phyloP scores from a whole-genome alignment of 2,797 vertebrate genomes.

The Capromys pilorides region DNA sequence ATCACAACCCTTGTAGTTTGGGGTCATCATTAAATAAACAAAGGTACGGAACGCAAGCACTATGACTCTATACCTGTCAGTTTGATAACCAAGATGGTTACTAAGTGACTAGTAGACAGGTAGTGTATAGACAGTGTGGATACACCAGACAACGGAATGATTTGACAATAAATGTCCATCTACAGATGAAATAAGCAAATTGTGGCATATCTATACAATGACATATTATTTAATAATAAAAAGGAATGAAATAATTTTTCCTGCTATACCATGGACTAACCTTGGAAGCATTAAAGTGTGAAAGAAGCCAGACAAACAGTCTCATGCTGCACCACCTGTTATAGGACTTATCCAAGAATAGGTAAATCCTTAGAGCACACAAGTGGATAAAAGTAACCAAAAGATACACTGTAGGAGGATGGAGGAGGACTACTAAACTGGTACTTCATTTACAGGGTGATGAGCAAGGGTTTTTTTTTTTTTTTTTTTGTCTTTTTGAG shows the following conservation, averaged over 20 bases:
- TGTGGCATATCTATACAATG: neutral
- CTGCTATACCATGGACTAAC: neutral
- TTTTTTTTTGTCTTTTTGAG: too few relatives aligned
- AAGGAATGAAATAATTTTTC: neutral
- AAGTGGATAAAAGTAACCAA: neutral
- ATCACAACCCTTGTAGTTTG: neutral
- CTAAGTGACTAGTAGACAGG: neutral
- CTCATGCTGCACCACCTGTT: neutral
- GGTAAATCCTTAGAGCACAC: neutral
- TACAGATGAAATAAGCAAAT: neutral
- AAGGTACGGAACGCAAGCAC: neutral
- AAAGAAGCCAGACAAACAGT: neutral
- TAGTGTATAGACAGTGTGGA: neutral
- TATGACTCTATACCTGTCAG: neutral
- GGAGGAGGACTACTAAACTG: neutral
- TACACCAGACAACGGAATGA: neutral
- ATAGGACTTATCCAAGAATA: neutral
- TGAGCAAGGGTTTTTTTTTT: neutral
- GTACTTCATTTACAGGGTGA: neutral
- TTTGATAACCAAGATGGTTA: neutral
- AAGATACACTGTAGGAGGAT: neutral
- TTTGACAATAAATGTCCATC: neutral
- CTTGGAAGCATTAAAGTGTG: neutral
- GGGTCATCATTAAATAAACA: neutral
- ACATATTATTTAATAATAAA: neutral